Evolutionary conservation across 2,888 invertebrate genomes (phyloP).

Genomic region (Tholera decimalis): DNA sequence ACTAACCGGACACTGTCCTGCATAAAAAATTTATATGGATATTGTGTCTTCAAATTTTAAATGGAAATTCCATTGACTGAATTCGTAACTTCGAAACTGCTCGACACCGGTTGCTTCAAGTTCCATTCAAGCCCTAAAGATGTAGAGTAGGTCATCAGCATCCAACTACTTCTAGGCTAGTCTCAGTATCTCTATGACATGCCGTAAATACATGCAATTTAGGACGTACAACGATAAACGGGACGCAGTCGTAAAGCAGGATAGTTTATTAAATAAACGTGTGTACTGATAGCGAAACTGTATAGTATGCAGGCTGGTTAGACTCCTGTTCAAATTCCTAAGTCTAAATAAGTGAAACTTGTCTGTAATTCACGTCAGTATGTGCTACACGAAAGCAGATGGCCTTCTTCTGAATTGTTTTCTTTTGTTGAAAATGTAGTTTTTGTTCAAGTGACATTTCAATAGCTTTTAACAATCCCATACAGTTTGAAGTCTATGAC

Average conservation of each 20-base stretch:
- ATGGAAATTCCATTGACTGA: conserved; percentile 8
- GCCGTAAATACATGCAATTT: conserved; percentile 47
- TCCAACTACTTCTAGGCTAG: conserved; percentile 14
- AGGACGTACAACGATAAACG: conserved; percentile 34
- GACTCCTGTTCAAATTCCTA: too few relatives aligned
- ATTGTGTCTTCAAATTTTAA: conserved; percentile 17
- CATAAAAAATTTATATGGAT: neutral
- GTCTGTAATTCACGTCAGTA: neutral
- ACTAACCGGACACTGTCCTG: neutral
- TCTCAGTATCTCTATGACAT: conserved; percentile 20
- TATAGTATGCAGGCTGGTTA: conserved; percentile 1
- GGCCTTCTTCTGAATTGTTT: neutral
- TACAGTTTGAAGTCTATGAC: too few relatives aligned
- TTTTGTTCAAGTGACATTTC: too few relatives aligned
- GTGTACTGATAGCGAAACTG: conserved; percentile 3
- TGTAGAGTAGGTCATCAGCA: conserved; percentile 39
- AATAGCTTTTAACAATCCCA: too few relatives aligned
- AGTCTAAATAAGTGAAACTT: too few relatives aligned
- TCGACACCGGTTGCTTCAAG: conserved; percentile 14
- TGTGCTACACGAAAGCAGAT: neutral
- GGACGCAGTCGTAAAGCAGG: conserved; percentile 29
- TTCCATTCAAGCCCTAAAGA: conserved; percentile 22
- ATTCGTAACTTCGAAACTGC: conserved; percentile 2
- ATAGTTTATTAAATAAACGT: conserved; percentile 42
- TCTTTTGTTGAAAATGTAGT: too few relatives aligned